Percentiles rank a stretch among this genome's conserved stretches.
These are phyloP conservation scores for Natator depressus DNA, from an alignment of 2,113 vertebrate species.

Conservation along the genomic window DNA sequence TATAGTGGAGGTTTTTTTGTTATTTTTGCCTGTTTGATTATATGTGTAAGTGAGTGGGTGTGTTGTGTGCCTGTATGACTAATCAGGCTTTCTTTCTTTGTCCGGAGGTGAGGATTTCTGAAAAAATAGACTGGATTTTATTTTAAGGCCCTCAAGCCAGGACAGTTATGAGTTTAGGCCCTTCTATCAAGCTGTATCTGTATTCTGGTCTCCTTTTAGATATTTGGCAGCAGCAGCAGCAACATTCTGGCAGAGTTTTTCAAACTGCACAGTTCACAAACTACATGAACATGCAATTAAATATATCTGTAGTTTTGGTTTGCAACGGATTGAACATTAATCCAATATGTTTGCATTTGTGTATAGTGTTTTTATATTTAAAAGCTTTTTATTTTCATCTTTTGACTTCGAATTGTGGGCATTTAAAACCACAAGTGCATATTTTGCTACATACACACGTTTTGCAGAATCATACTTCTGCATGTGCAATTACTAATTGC, in stretches of 20 bases:
- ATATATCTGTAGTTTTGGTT: not conserved
- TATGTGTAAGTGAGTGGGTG: not conserved
- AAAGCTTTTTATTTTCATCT: not conserved
- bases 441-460: not conserved
- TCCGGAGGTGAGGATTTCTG: conserved; percentile 4
- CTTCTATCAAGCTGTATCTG: not conserved
- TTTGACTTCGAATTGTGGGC: not conserved
- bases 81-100: conserved; percentile 29
- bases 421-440: conserved; percentile 7
- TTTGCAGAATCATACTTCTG: not conserved
- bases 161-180: not conserved
- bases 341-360: not conserved
- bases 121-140: conserved; percentile 17
- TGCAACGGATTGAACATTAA: not conserved
- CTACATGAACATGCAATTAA: not conserved
- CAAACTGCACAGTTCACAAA: not conserved
- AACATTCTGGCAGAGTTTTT: not conserved
- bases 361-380: not conserved
- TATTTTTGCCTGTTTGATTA: conserved; percentile 22
- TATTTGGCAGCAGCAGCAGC: not conserved
- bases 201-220: not conserved
- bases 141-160: not conserved
- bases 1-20: not conserved
- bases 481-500: not conserved
- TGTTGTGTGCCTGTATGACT: not conserved